Evolutionary conservation across 1,140 invertebrate species (phyloP), one percentile per base, ranked within the genome.

Genomic region (Tetragnatha versicolor): DNA sequence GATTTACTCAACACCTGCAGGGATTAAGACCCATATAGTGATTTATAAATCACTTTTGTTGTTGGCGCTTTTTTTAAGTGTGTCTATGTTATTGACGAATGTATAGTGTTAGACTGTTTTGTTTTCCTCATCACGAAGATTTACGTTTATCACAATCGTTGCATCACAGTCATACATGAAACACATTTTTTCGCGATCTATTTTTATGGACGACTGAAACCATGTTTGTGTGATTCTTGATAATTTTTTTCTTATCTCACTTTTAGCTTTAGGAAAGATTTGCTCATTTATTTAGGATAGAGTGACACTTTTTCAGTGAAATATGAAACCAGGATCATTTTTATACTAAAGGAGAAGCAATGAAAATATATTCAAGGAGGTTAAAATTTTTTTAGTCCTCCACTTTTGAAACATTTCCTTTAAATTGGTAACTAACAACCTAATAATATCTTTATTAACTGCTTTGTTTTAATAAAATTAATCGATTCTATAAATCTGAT

Each of bases 11-110:
- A 45, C 45, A 79, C 76, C 76, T 79, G 76, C 76, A 79, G 76
- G 76, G 76, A 79, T 79, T 79, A 69, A 79, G 65, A 79, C 76
- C 76, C 76, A 79, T 42, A 9, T 79, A 79, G 65, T 79, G 65
- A 79, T 79, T 68, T 79, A 42, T 77, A 77, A 77, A 77, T 77
- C 73, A 77, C 73, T 77, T 77, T 77, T 77, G 73, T 77, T 77
- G 73, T 77, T 77, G 73, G 73, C 73, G 73, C 73, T 77, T 77
- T 77, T 75, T 77, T 77, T 77, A 77, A 77, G 73, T 77, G 61
- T 77, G 73, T 77, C 60, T 61, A 77, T 77, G 73, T 77, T 77
- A 77, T n/a, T 66, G 73, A 60, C 33, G 61, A 65, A 47, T 77
- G 73, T 77, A 77, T 77, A 77, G 73, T 37, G 45, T 77, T 77